A percentile compares a stretch with the other conserved stretches of the same genome.
Evolutionary conservation across 2,888 invertebrate species (phyloP).

Genomic region (Tetramorium bicarinatum): DNA sequence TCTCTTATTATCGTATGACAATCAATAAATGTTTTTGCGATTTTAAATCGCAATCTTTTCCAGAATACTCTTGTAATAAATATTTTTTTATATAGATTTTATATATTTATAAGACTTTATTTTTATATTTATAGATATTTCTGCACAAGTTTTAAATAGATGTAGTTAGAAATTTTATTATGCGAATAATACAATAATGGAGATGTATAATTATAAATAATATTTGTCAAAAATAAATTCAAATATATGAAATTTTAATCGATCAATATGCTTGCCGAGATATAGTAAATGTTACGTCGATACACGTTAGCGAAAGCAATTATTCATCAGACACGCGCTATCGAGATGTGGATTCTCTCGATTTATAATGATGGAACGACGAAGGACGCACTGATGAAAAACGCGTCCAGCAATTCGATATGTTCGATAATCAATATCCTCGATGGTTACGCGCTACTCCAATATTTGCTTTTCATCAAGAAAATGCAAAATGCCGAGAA

Average conservation of each 20-base stretch:
- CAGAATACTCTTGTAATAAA: not conserved
- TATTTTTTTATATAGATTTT: not conserved
- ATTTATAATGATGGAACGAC: conserved; percentile 23
- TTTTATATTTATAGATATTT: not conserved
- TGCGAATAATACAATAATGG: not conserved
- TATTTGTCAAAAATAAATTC: not conserved
- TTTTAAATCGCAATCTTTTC: not conserved
- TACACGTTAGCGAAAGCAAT: conserved; percentile 2
- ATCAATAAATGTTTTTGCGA: not conserved
- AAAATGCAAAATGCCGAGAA: conserved; percentile 63
- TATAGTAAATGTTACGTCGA: not conserved
- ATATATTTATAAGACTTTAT: not conserved
- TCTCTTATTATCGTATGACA: not conserved
- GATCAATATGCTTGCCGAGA: not conserved
- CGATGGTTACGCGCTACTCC: conserved; percentile 30
- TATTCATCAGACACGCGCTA: conserved; percentile 13
- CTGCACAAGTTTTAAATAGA: not conserved
- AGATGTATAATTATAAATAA: not conserved
- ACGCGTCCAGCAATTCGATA: conserved; percentile 48
- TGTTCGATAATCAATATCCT: conserved; percentile 57
- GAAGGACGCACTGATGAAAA: conserved; percentile 33
- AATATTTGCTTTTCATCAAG: conserved; percentile 67
- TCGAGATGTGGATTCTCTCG: conserved; percentile 11
- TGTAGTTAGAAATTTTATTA: not conserved
- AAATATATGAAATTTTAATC: conserved; percentile 16